Evolutionary conservation across 2,113 vertebrate species (phyloP), one percentile per base, ranked within the genome.

Genomic region (Coryphaenoides rupestris): DNA sequence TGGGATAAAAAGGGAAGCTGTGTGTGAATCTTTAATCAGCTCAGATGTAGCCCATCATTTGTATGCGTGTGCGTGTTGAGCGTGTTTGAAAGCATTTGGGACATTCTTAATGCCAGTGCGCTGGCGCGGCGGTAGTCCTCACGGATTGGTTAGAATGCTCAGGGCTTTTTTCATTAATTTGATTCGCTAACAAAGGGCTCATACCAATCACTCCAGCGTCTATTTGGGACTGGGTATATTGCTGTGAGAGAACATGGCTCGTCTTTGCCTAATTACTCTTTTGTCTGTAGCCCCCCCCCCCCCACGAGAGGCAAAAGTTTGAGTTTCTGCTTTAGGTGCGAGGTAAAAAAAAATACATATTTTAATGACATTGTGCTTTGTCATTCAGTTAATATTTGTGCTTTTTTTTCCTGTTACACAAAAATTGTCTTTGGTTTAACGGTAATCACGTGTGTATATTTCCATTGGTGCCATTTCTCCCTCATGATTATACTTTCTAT

Each of bases 201-300:
- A 12, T 60, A 45, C 80, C 76, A 70, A 79, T 74, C 61, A 63
- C 76, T 62, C 60, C 62, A 68, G n/a, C 74, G 28, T 76, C 69
- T 62, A 72, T 67, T 70, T 40, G 66, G 76, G 75, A 70, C 28
- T 17, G 63, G 71, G 81, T 84, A 77, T 81, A 84, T 83, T 75
- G 64, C 65, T 47, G 66, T 54, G 73, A 69, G 69, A 75, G 75
- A 69, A 50, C 15, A 73, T 23, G 71, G 68, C 23, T 61, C 3
- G n/a, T 12, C 66, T 47, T 33, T 64, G 68, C 74, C 74, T 80
- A 80, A 85, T 79, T 74, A 72, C 15, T 16, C 56, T 58, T 26
- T 33, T 58, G 26, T 58, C 15, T 58, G 13, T 24, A 58, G 56
- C 7, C 49, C 71, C 77, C 74, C n/a, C n/a, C n/a, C n/a, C n/a